Conservation (phyloP, 2,888 invertebrate species). For the Craniophora ligustri region DNA sequence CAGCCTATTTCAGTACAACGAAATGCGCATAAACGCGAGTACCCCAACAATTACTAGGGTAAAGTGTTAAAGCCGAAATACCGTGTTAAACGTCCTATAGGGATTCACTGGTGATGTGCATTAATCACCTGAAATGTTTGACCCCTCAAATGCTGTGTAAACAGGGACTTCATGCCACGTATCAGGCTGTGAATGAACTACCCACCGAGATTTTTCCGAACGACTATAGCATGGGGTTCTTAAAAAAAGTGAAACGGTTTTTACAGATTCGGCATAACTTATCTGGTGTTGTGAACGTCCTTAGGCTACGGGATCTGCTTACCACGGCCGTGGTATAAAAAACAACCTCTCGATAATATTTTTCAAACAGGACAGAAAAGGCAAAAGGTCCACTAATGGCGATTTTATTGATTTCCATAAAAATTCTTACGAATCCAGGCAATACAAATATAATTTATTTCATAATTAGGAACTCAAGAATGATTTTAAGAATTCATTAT, state of each 20-base stretch:
- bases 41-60: constrained; percentile 83
- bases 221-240: too few relatives aligned
- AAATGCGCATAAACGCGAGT: constrained; percentile 69
- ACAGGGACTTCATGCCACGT: too few relatives aligned
- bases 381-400: constrained; percentile 23
- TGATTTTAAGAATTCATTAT: too few relatives aligned
- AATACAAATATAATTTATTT: too few relatives aligned
- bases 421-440: constrained; percentile 66
- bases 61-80: constrained; percentile 81
- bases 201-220: too few relatives aligned
- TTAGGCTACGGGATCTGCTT: too few relatives aligned
- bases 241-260: too few relatives aligned
- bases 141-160: constrained; percentile 59
- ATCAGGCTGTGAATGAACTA: too few relatives aligned
- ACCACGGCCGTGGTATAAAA: too few relatives aligned
- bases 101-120: constrained; percentile 73
- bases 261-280: too few relatives aligned
- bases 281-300: too few relatives aligned
- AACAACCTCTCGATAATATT: constrained; percentile 29
- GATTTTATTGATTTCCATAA: constrained; percentile 49
- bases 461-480: too few relatives aligned
- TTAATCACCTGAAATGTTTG: constrained; percentile 80
- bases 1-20: constrained; percentile 55
- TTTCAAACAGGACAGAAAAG: background rate
- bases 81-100: constrained; percentile 80